Percentiles rank a stretch among this genome's conserved stretches.
phyloP scores from a whole-genome alignment of 1,140 invertebrate species.

The Rhysida immarginata region DNA sequence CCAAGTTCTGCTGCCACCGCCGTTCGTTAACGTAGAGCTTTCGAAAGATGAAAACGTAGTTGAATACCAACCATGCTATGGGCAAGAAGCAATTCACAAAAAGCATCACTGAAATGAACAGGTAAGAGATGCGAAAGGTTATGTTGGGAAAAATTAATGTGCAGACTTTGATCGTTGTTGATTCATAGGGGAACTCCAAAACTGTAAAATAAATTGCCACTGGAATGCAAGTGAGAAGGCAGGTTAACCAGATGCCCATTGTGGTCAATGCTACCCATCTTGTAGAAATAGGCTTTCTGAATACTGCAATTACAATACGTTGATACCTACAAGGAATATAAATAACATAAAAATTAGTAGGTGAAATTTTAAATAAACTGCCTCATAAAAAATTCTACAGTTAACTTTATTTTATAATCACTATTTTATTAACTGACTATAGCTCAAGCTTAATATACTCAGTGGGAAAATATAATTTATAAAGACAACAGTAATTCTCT shows the following conservation, averaged over 20 bases:
- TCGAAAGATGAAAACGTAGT: neutral
- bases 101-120: neutral
- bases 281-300: neutral
- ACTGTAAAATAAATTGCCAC: neutral
- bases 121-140: neutral
- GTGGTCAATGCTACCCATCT: neutral
- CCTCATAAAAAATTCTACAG: no score
- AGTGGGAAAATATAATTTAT: no score
- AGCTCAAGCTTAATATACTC: no score
- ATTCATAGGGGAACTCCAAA: neutral
- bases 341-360: no score
- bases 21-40: neutral
- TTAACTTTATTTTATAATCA: no score
- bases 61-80: conserved; percentile 1
- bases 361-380: no score
- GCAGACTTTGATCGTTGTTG: neutral
- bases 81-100: neutral
- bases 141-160: conserved; percentile 1
- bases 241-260: neutral
- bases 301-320: neutral
- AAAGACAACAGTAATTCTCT: no score
- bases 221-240: neutral
- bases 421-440: no score
- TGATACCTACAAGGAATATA: neutral
- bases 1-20: neutral